phyloP scores from a whole-genome alignment of 2,113 vertebrate genomes.

The Antechinus stuartii region DNA sequence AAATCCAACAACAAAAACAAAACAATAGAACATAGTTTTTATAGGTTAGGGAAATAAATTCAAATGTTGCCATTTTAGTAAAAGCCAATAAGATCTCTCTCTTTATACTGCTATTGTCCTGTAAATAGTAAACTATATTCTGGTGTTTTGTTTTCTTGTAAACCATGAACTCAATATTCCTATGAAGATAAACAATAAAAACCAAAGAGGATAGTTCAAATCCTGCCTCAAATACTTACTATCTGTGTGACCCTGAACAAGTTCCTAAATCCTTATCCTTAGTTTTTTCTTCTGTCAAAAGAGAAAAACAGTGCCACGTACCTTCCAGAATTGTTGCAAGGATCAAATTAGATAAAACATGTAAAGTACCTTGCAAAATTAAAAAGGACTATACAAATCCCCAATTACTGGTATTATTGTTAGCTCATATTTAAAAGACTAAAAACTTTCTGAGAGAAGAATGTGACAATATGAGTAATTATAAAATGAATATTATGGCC shows the following conservation, averaged over 20 bases:
- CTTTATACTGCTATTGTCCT: background rate
- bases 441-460: slow-evolving; percentile 34
- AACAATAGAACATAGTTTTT: background rate
- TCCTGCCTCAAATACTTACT: background rate
- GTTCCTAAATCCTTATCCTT: background rate
- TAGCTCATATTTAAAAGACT: background rate
- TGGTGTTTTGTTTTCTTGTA: background rate
- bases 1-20: background rate
- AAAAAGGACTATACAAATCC: background rate
- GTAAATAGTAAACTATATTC: background rate
- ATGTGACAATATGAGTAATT: background rate
- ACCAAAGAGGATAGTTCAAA: background rate
- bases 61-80: background rate
- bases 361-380: background rate
- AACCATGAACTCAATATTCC: background rate
- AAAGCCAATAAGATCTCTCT: background rate
- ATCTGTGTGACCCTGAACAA: background rate
- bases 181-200: background rate
- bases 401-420: background rate
- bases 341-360: background rate
- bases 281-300: background rate
- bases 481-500: background rate
- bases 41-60: background rate
- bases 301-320: background rate
- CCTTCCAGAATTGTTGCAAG: background rate